Percentiles rank a stretch among this genome's conserved stretches.
These are phyloP conservation scores for Xiphias gladius DNA, from an alignment of 2,113 vertebrate genomes.

Conservation along the genomic window DNA sequence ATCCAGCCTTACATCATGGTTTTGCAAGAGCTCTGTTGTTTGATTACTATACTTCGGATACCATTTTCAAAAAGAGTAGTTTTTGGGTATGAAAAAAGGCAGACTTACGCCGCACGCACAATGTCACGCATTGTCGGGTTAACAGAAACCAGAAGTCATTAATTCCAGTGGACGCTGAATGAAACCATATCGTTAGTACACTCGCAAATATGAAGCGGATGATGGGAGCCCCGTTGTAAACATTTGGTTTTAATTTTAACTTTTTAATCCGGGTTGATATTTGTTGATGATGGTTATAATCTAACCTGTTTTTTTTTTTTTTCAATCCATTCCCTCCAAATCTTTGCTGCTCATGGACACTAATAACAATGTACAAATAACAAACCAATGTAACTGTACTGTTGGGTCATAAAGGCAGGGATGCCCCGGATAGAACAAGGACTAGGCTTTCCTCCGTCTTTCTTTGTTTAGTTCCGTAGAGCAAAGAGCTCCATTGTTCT, in stretches of 20 bases:
- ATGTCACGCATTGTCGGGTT: background rate
- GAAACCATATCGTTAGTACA: background rate
- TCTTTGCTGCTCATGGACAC: background rate
- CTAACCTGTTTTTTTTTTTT: background rate
- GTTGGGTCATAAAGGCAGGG: background rate
- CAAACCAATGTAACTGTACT: too few relatives aligned
- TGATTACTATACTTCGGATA: too few relatives aligned
- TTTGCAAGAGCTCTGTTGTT: too few relatives aligned
- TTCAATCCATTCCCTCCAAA: background rate
- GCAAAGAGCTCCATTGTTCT: constrained; percentile 1
- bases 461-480: constrained; percentile 1
- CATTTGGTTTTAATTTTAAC: background rate
- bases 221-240: too few relatives aligned
- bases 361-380: background rate
- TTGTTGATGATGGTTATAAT: background rate
- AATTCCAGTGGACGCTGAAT: background rate
- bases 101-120: background rate
- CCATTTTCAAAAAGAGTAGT: background rate
- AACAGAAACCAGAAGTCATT: background rate
- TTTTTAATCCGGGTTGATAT: background rate
- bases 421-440: background rate
- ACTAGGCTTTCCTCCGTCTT: background rate
- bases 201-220: background rate
- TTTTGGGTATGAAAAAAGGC: background rate
- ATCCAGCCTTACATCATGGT: background rate